These are phyloP conservation scores for Caprella mutica DNA, from an alignment of 2,888 invertebrate species.

Conservation along the genomic window DNA sequence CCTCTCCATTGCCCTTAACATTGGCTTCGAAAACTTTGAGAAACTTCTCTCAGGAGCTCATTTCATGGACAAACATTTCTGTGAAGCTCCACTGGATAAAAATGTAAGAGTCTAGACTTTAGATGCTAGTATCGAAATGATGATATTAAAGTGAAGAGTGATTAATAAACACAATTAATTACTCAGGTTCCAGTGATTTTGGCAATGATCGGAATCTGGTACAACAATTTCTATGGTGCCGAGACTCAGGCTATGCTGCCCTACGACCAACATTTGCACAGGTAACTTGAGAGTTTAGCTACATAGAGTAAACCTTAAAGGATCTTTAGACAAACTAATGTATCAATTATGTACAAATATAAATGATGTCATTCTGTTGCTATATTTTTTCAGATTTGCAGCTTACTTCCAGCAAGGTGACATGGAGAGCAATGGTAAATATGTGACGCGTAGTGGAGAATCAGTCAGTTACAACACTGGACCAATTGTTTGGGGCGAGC, in stretches of 20 bases:
- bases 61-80: conserved; percentile 89
- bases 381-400: no score
- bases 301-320: not conserved
- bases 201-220: conserved; percentile 86
- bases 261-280: conserved; percentile 96
- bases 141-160: not conserved
- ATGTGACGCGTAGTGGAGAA: conserved; percentile 60
- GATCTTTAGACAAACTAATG: no score
- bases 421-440: conserved; percentile 99
- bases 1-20: conserved; percentile 79
- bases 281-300: not conserved
- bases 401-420: conserved; percentile 99
- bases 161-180: conserved; percentile 35
- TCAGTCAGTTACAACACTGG: conserved; percentile 54
- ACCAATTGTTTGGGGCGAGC: conserved; percentile 93
- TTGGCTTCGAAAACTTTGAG: conserved; percentile 92
- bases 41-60: conserved; percentile 80
- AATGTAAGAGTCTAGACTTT: conserved; percentile 56
- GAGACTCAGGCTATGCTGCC: conserved; percentile 94
- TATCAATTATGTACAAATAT: no score
- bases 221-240: conserved; percentile 83
- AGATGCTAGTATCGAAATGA: not conserved
- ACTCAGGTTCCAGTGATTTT: conserved; percentile 80
- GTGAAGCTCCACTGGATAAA: conserved; percentile 68
- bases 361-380: no score